Base-by-base conservation (phyloP, 1,140 invertebrate species). In the Tetramorium alpestre region DNA sequence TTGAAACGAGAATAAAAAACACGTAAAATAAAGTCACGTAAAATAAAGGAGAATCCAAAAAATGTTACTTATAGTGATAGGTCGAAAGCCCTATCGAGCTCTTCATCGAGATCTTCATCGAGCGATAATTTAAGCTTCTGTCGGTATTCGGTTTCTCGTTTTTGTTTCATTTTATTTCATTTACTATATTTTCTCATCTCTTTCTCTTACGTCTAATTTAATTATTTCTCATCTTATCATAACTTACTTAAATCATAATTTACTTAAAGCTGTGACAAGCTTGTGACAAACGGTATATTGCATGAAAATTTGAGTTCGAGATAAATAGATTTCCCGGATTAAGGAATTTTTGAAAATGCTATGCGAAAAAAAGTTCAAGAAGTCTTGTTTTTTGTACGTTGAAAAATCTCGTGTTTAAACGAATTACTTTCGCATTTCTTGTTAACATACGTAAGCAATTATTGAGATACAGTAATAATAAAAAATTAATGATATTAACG, bases 51-150 rank as follows among this genome's bases (percentile, higher is more conserved):
- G 33, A 33, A 51, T 25, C 18, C 49, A 54, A 86, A 41, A 77
- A 38, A 77, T 77, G 82, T 85, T 78, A 76, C 64, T 85, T 56
- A 85, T 38, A 25, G 49, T 13, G 44, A 58, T 80, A 80, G 84
- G 49, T 85, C 62, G 84, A 69, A 80, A 62, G 49, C 80, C 72
- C 47, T 85, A 33, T 58, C 72, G 62, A 75, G 75, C 80, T 78
- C 75, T 67, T 80, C 18, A 62, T 65, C 62, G 62, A 75, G 75
- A 86, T 78, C 75, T 67, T 80, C 18, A 62, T 65, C 62, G 58
- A 77, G 33, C 47, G 47, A 85, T 84, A 75, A 73, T 84, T 84
- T 84, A 84, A 85, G 56, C 47, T 62, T n/a, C 33, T 41, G 72
- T 18, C 49, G 41, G 54, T 65, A 56, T 10, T 80, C 18, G 38